Conservation (phyloP, 2,113 vertebrate genomes). For the Scopus umbretta region DNA sequence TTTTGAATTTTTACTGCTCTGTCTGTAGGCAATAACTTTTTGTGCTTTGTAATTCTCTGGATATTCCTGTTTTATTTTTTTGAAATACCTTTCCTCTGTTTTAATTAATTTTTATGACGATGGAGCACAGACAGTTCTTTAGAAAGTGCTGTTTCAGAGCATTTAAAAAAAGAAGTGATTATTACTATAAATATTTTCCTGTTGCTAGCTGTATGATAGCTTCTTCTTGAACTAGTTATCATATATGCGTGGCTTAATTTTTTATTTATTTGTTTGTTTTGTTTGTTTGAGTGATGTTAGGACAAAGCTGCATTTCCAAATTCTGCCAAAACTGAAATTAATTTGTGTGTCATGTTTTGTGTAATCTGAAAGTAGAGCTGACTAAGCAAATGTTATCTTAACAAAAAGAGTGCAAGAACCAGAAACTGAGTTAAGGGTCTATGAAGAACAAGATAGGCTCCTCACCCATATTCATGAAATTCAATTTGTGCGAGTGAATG, state of each 20-base stretch:
- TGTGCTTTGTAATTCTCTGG: neutral
- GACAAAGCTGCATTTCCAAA: neutral
- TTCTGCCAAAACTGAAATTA: neutral
- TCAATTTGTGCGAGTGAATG: neutral
- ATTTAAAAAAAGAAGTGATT: neutral
- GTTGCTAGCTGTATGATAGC: neutral
- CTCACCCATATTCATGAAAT: rapidly evolving
- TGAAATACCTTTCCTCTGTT: neutral
- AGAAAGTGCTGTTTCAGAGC: neutral
- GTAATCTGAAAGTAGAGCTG: neutral
- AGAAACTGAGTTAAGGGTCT: neutral
- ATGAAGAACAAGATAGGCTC: neutral
- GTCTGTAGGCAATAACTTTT: neutral
- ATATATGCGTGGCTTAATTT: neutral
- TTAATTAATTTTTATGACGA: neutral
- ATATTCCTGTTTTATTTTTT: neutral
- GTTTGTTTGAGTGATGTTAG: neutral
- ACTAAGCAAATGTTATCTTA: neutral
- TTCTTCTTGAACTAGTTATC: neutral
- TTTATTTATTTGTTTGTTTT: neutral
- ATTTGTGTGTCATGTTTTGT: neutral
- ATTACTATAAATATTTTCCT: neutral
- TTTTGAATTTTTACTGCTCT: neutral
- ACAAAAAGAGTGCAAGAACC: neutral
- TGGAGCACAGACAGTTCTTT: neutral